Conservation (phyloP, 1,140 invertebrate genomes). For the Drosophila persimilis region DNA sequence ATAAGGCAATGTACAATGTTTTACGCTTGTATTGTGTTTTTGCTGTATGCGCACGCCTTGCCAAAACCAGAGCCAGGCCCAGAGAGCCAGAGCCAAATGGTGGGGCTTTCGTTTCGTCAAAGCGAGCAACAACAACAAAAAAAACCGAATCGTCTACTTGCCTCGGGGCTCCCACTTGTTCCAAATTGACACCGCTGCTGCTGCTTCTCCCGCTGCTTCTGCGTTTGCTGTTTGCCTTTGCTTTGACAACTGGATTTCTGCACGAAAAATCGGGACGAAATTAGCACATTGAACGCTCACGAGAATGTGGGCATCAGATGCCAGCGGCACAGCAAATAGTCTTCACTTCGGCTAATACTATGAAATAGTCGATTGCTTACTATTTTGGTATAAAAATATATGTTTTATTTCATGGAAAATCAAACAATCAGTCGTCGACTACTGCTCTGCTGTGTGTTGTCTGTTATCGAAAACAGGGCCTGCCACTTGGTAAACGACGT, state of each 20-base stretch:
- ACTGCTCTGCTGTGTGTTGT: background rate
- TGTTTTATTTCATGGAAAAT: slow-evolving; percentile 19
- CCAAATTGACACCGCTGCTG: slow-evolving; percentile 53
- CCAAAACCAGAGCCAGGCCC: slow-evolving; percentile 19
- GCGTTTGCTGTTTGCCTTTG: background rate
- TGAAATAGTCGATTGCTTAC: background rate
- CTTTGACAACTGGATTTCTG: slow-evolving; percentile 21
- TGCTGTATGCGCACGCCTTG: slow-evolving; percentile 56
- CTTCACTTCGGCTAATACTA: background rate
- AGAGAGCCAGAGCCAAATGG: slow-evolving; percentile 6
- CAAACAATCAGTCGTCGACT: background rate
- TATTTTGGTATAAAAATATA: slow-evolving; percentile 16
- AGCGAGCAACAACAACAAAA: slow-evolving; percentile 16
- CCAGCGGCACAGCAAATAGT: background rate
- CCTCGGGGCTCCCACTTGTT: slow-evolving; percentile 65
- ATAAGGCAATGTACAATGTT: slow-evolving; percentile 69
- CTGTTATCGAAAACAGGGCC: slow-evolving; percentile 11
- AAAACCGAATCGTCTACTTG: slow-evolving; percentile 45
- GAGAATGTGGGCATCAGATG: background rate
- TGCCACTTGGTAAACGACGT: slow-evolving; percentile 18
- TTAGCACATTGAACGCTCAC: slow-evolving; percentile 26
- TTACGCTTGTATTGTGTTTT: slow-evolving; percentile 55
- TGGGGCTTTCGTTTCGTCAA: slow-evolving; percentile 27
- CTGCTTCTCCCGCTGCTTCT: slow-evolving; percentile 21
- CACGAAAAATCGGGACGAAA: slow-evolving; percentile 21